Evolutionary conservation across 1,140 invertebrate species (phyloP).

Genomic region (Trichonephila clavata): DNA sequence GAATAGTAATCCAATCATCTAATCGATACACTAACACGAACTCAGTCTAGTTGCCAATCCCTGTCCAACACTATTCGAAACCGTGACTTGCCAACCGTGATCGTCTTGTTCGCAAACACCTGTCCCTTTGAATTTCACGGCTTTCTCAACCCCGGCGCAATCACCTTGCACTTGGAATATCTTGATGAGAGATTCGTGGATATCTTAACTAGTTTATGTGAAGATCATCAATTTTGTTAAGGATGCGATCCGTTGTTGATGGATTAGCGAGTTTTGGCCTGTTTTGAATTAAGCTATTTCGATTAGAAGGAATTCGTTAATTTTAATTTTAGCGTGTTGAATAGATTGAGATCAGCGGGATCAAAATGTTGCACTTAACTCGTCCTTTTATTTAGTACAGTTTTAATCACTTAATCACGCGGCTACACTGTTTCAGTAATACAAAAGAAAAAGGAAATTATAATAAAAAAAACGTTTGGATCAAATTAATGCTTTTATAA

Average conservation of each 20-base stretch:
- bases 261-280: neutral
- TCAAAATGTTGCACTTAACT: no score
- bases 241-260: neutral
- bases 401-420: no score
- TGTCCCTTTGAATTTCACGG: neutral
- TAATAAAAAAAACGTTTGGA: no score
- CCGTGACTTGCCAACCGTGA: slow-evolving; percentile 10
- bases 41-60: neutral
- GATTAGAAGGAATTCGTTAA: no score
- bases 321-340: no score
- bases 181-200: neutral
- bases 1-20: neutral
- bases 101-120: neutral
- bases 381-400: no score
- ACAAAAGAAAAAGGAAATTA: no score
- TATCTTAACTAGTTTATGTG: neutral
- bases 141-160: neutral
- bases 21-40: neutral
- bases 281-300: neutral
- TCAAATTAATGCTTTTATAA: no score
- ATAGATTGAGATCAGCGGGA: no score
- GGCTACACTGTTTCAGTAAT: no score
- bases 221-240: neutral
- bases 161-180: neutral
- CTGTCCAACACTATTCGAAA: neutral